These are phyloP conservation scores for Plagiodera versicolora DNA, from an alignment of 2,888 invertebrate genomes.

Conservation along the genomic window DNA sequence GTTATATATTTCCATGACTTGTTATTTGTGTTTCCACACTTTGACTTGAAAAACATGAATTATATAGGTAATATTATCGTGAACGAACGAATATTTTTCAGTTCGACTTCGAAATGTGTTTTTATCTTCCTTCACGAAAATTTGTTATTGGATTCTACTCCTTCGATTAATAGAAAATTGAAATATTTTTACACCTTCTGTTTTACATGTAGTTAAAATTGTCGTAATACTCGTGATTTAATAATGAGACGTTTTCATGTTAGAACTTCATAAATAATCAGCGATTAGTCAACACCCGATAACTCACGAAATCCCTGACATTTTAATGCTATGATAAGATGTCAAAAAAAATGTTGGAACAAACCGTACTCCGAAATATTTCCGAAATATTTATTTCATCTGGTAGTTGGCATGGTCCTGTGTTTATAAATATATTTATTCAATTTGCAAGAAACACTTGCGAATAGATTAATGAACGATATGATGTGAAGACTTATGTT, in stretches of 20 bases:
- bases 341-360: not conserved
- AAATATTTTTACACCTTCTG: too few species aligned
- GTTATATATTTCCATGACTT: too few species aligned
- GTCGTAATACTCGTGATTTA: not conserved
- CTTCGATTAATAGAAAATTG: too few species aligned
- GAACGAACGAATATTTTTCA: too few species aligned
- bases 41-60: too few species aligned
- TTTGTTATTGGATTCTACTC: too few species aligned
- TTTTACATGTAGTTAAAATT: too few species aligned
- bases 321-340: not conserved
- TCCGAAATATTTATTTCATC: not conserved
- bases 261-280: not conserved
- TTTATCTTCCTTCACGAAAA: too few species aligned
- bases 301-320: not conserved
- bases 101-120: too few species aligned
- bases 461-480: not conserved
- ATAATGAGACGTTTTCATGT: not conserved
- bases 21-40: too few species aligned
- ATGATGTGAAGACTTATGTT: too few species aligned
- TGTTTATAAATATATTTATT: conserved; percentile 13
- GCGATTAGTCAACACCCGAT: conserved; percentile 1
- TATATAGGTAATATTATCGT: too few species aligned
- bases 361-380: not conserved
- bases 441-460: not conserved
- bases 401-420: conserved; percentile 1